phyloP scores from a whole-genome alignment of 2,797 vertebrate genomes.

The Chloroceryle amazona region DNA sequence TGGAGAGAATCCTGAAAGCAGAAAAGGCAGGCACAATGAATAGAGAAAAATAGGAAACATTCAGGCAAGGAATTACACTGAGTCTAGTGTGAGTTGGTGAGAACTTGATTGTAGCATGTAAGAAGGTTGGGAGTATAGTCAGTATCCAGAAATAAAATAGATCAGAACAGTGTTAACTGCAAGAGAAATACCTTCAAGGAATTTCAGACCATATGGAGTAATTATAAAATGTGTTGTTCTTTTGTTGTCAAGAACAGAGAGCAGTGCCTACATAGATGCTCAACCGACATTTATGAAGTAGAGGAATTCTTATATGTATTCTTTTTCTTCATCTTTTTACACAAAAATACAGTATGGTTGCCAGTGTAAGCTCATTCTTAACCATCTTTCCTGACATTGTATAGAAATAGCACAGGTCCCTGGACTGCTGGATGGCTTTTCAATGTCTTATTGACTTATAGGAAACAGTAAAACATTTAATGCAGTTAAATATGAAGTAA shows the following conservation, averaged over 20 bases:
- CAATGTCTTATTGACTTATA: neutral
- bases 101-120: neutral
- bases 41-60: neutral
- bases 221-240: neutral
- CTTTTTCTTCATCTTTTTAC: neutral
- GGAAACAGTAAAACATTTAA: neutral
- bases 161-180: neutral
- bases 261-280: fast-evolving
- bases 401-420: neutral
- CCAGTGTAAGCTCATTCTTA: neutral
- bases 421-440: neutral
- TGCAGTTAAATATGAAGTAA: neutral
- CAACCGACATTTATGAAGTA: neutral
- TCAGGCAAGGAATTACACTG: neutral
- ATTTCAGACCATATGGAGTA: neutral
- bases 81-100: neutral
- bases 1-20: neutral
- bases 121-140: neutral
- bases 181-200: neutral
- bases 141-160: neutral
- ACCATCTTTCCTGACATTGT: neutral
- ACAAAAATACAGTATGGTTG: neutral
- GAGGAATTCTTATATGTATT: neutral
- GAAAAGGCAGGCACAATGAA: neutral
- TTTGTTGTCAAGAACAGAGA: neutral